Evolutionary conservation across 2,888 invertebrate species (phyloP).

Genomic region (Zaprionus bogoriensis): DNA sequence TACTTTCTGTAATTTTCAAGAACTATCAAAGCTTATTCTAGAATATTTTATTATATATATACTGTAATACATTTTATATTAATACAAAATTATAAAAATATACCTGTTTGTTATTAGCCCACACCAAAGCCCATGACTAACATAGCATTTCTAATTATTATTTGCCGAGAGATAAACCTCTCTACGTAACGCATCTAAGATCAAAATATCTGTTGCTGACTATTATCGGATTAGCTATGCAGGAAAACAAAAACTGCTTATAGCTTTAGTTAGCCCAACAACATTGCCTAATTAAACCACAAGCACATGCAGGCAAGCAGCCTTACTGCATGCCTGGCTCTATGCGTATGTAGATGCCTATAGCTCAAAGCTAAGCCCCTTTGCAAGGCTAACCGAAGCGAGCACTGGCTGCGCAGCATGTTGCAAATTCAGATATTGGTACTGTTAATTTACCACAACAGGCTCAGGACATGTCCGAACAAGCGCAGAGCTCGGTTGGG

Average conservation of each 20-base stretch:
- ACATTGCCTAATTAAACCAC: neutral
- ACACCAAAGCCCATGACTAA: too few species aligned
- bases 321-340: neutral
- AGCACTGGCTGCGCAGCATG: neutral
- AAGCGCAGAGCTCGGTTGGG: neutral
- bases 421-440: neutral
- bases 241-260: neutral
- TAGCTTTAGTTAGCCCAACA: neutral
- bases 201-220: too few species aligned
- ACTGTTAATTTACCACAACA: conserved; percentile 23
- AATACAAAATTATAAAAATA: too few species aligned
- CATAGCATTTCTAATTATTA: too few species aligned
- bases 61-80: too few species aligned
- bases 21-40: too few species aligned
- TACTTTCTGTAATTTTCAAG: too few species aligned
- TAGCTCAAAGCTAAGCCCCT: neutral
- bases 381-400: neutral
- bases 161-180: too few species aligned
- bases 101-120: too few species aligned
- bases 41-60: too few species aligned
- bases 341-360: too few species aligned
- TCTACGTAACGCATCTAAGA: too few species aligned
- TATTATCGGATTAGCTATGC: neutral
- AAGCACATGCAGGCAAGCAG: neutral
- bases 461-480: conserved; percentile 14